Evolutionary conservation across 30 jellyfish, hydroid and myxozoan genomes (phyloP).

Genomic region (Hydra vulgaris): DNA sequence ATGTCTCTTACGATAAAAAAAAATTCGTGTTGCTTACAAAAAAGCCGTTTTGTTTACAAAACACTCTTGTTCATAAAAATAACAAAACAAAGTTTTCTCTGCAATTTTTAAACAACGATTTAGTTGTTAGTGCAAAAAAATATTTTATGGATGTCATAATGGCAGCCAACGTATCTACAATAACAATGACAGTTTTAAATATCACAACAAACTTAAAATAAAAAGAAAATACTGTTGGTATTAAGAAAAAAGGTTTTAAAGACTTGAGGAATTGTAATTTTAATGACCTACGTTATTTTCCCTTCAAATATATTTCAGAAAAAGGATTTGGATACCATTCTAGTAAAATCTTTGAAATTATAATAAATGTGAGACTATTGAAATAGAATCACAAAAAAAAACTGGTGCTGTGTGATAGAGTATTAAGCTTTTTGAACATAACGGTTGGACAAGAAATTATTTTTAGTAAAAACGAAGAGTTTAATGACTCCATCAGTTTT

Average conservation of each 20-base stretch:
- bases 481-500: too few species aligned
- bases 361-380: background rate
- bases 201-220: too few species aligned
- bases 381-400: conserved; percentile 5
- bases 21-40: too few species aligned
- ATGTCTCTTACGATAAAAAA: too few species aligned
- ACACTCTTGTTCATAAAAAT: too few species aligned
- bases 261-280: background rate
- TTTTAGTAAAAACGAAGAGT: background rate
- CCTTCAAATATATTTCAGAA: background rate
- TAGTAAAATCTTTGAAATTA: conserved; percentile 3
- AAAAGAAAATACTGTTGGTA: background rate
- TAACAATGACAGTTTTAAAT: too few species aligned
- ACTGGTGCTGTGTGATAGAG: conserved; percentile 17
- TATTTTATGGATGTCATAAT: too few species aligned
- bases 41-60: too few species aligned
- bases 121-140: too few species aligned
- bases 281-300: background rate
- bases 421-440: conserved; percentile 1
- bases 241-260: background rate
- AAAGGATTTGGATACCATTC: background rate
- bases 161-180: too few species aligned
- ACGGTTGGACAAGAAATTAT: background rate
- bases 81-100: too few species aligned
- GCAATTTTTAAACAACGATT: too few species aligned